phyloP scores from a whole-genome alignment of 2,113 vertebrate species.

The Oxygymnocypris stewartii region DNA sequence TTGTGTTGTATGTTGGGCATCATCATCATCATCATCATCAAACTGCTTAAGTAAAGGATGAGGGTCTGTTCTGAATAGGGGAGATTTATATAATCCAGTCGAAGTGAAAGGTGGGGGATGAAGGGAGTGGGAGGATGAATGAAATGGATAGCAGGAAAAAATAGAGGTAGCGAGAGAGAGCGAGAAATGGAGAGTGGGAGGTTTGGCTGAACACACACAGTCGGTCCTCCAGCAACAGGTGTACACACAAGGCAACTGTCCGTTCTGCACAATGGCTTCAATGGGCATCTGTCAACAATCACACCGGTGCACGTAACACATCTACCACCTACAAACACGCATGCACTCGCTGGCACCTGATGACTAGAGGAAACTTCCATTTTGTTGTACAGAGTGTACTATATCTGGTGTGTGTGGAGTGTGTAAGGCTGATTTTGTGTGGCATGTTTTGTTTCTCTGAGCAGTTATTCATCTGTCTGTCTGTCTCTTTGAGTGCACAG shows the following conservation, averaged over 20 bases:
- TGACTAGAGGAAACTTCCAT: not conserved
- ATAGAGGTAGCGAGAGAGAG: conserved; percentile 25
- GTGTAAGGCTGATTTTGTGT: conserved; percentile 39
- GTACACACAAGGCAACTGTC: conserved; percentile 61
- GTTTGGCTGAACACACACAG: conserved; percentile 11
- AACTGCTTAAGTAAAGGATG: conserved; percentile 8
- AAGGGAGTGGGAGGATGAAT: conserved; percentile 22
- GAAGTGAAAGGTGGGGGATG: conserved; percentile 13
- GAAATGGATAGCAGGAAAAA: conserved; percentile 28
- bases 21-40: not conserved
- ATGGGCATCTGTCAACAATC: conserved; percentile 56
- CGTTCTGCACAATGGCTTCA: conserved; percentile 54
- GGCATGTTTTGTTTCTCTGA: conserved; percentile 42
- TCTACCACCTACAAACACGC: conserved; percentile 38
- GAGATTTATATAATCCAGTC: conserved; percentile 13
- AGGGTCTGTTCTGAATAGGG: conserved; percentile 2
- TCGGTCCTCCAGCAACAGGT: conserved; percentile 61
- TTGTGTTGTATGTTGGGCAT: not conserved
- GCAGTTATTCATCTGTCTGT: conserved; percentile 45
- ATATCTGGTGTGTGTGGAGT: not conserved
- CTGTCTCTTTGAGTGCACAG: conserved; percentile 55
- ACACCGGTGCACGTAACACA: not conserved
- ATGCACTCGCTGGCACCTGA: conserved; percentile 10
- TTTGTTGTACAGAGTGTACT: not conserved
- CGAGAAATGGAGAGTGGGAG: conserved; percentile 35